Conservation (phyloP, 2,113 vertebrate species). For the Drymodes brunneopygia region DNA sequence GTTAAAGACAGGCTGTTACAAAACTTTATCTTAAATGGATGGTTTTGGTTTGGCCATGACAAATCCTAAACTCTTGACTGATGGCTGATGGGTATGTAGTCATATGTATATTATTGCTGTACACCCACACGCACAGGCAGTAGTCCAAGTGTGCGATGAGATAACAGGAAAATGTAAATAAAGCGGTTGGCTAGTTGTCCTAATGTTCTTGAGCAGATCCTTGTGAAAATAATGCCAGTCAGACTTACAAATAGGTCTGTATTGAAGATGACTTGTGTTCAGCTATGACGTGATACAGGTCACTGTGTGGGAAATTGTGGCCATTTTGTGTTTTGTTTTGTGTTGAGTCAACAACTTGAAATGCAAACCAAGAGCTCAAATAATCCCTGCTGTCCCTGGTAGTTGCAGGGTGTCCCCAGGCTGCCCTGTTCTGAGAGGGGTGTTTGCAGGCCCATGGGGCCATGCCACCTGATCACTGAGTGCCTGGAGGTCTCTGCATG, state of each 20-base stretch:
- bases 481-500: not conserved
- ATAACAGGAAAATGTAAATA: not conserved
- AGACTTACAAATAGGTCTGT: not conserved
- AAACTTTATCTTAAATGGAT: not conserved
- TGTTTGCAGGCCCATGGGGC: not conserved
- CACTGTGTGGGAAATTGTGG: not conserved
- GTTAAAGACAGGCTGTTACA: not conserved
- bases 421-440: not conserved
- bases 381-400: not conserved
- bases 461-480: not conserved
- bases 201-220: not conserved
- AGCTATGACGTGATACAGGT: not conserved
- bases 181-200: not conserved
- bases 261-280: not conserved
- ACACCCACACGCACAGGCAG: not conserved
- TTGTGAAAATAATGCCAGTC: not conserved
- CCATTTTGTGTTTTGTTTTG: not conserved
- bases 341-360: not conserved
- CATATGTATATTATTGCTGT: conserved; percentile 20
- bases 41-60: not conserved
- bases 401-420: not conserved
- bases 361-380: not conserved
- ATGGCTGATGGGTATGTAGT: not conserved
- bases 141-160: not conserved
- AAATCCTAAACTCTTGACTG: not conserved